A percentile compares a stretch with the other conserved stretches of the same genome.
Evolutionary conservation across 2,888 invertebrate species (phyloP).

Genomic region (Colletes collaris): DNA sequence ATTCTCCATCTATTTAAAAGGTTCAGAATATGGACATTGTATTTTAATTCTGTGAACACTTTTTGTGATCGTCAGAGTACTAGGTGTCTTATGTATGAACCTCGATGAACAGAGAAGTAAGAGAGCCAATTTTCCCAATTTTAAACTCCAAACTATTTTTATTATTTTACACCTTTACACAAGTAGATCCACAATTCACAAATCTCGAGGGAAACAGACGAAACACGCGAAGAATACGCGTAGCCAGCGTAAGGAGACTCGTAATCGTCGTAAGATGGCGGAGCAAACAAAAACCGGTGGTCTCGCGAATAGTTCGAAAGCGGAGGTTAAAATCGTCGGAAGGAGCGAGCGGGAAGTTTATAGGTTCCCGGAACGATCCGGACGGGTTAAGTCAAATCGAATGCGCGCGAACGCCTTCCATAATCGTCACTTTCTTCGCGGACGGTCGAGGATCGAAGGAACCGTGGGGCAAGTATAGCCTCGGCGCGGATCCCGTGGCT

Average conservation of each 20-base stretch:
- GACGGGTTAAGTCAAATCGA: constrained; percentile 61
- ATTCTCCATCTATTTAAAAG: too few species aligned
- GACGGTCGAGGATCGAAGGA: constrained; percentile 59
- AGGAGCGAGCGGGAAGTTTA: constrained; percentile 48
- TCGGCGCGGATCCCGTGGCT: constrained; percentile 12
- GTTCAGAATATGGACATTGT: too few species aligned
- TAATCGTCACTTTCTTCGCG: constrained; percentile 67
- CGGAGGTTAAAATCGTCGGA: constrained; percentile 9
- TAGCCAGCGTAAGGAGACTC: not conserved
- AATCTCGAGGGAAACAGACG: too few species aligned
- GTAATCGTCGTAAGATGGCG: not conserved
- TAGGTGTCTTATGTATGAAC: too few species aligned
- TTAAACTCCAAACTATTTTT: too few species aligned
- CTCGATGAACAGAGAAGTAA: too few species aligned
- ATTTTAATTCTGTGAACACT: too few species aligned
- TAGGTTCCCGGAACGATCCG: constrained; percentile 62
- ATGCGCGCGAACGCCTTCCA: constrained; percentile 58
- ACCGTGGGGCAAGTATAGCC: constrained; percentile 58
- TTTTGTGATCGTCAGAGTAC: too few species aligned
- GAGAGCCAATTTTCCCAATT: too few species aligned
- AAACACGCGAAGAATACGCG: not conserved
- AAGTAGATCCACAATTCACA: too few species aligned
- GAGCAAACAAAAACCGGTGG: not conserved
- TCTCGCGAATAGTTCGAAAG: constrained; percentile 16
- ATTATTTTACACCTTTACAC: too few species aligned